Conservation (phyloP, 1,140 invertebrate species). For the Drosophila repletoides region DNA sequence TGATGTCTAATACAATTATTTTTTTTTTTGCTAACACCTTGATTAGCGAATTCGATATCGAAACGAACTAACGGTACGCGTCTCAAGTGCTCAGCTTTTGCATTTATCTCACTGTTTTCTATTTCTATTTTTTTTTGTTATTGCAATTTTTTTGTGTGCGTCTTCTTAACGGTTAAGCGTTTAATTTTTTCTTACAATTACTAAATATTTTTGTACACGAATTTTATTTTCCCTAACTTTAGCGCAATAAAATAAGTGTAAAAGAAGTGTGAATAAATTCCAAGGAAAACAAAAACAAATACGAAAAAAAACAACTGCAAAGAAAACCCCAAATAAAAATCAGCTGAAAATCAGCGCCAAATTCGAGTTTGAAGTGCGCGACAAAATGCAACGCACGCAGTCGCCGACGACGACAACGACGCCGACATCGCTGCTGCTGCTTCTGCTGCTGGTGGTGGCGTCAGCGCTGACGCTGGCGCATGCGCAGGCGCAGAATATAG, state of each 20-base stretch:
- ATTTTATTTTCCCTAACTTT: slow-evolving; percentile 21
- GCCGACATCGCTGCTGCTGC: slow-evolving; percentile 6
- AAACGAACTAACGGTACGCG: no score
- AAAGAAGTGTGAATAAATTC: slow-evolving; percentile 40
- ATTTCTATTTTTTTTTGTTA: no score
- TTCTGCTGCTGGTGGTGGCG: slow-evolving; percentile 35
- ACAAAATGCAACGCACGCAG: slow-evolving; percentile 67
- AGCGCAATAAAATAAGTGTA: slow-evolving; percentile 14
- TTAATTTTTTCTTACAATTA: background rate
- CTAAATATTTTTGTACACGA: background rate
- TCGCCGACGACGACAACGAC: slow-evolving; percentile 14
- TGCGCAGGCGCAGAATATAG: slow-evolving; percentile 75
- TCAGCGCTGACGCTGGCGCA: slow-evolving; percentile 23
- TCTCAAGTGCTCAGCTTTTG: no score
- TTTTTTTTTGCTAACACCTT: background rate
- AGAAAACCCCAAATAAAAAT: slow-evolving; percentile 3
- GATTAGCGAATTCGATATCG: background rate
- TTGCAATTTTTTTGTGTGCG: no score
- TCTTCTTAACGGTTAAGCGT: no score
- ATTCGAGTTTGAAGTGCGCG: slow-evolving; percentile 31
- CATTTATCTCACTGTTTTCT: no score
- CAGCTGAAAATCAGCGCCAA: background rate
- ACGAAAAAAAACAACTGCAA: background rate
- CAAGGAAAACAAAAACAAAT: slow-evolving; percentile 18
- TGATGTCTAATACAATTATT: no score